Conservation (phyloP, 2,888 invertebrate species). For the Lacanobia oleracea region DNA sequence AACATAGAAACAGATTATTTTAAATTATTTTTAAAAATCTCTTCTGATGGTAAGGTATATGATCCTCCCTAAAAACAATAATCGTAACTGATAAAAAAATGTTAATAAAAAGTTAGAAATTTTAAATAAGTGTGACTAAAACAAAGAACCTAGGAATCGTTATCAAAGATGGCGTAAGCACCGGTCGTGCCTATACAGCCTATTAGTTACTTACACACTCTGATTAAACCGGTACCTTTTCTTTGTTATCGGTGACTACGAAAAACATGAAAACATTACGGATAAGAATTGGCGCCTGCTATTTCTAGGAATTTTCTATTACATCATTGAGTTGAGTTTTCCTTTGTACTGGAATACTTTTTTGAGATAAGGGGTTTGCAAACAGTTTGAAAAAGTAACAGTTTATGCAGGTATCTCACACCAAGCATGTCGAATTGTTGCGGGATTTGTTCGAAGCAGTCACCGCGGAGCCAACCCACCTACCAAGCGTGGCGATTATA, state of each 20-base stretch:
- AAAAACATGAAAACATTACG: slow-evolving; percentile 33
- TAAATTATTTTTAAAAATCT: no score
- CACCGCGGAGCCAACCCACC: no score
- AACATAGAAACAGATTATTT: no score
- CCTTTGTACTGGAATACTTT: not conserved
- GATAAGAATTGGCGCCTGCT: slow-evolving; percentile 55
- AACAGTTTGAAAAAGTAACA: not conserved
- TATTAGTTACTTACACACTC: slow-evolving; percentile 47
- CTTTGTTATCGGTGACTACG: slow-evolving; percentile 40
- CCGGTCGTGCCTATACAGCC: slow-evolving; percentile 31
- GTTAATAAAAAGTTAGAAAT: not conserved
- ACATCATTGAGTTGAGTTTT: not conserved
- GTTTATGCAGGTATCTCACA: no score
- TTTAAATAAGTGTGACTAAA: slow-evolving; percentile 27
- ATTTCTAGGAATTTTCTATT: slow-evolving; percentile 21
- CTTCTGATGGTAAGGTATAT: no score
- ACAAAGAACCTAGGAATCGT: slow-evolving; percentile 41
- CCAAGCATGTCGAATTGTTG: no score
- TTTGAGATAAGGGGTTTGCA: not conserved
- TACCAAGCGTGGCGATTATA: no score
- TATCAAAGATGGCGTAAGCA: slow-evolving; percentile 53
- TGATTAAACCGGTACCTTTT: slow-evolving; percentile 43
- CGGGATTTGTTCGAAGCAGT: no score
- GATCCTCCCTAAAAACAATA: no score
- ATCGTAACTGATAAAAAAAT: no score